Base-by-base conservation (phyloP, 2,888 invertebrate genomes). In the Caenorhabditis japonica region DNA sequence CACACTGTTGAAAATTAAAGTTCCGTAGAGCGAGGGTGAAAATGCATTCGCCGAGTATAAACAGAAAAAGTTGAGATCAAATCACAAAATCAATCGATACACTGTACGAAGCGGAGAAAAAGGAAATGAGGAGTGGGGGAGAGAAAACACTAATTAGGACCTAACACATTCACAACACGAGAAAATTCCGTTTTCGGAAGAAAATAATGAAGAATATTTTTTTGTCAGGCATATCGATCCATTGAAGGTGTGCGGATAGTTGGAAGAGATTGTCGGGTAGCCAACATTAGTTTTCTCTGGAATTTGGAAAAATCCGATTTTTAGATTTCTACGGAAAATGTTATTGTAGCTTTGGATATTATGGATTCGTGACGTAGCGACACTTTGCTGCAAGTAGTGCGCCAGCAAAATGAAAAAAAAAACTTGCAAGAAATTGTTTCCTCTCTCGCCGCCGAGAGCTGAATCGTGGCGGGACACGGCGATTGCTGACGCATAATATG, bases 221-320 rank as follows among this genome's bases (percentile, higher is more conserved):
- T n/a, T n/a, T n/a, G n/a, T n/a, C n/a, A 38, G 5, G 34, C 46
- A 33, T 75, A 64, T 17, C 76, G 62, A 33, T 82, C 75, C 55
- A 76, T 49, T n/a, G 76, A 74, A n/a, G 81, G 68, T 21, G 43
- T 33, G 30, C 64, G 51, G 47, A 76, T 68, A 25, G 73, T 58
- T 4, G 80, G 70, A 5, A 85, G 73, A 3, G 84, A 83, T 15
- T 84, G 80, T 2, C 84, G 81, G 25, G 85, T 77, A 13, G 83
- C 79, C 10, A 84, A 64, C 79, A 85, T 84, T 13, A 84, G 70
- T 58, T 85, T 85, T 21, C 85, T 46, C 84, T 85, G 78, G n/a
- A n/a, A n/a, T n/a, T n/a, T n/a, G n/a, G n/a, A n/a, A n/a, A n/a
- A n/a, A n/a, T n/a, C n/a, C n/a, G n/a, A n/a, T n/a, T n/a, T n/a